Conservation (phyloP, 2,888 invertebrate species). For the Chrysopilus asiliformis region DNA sequence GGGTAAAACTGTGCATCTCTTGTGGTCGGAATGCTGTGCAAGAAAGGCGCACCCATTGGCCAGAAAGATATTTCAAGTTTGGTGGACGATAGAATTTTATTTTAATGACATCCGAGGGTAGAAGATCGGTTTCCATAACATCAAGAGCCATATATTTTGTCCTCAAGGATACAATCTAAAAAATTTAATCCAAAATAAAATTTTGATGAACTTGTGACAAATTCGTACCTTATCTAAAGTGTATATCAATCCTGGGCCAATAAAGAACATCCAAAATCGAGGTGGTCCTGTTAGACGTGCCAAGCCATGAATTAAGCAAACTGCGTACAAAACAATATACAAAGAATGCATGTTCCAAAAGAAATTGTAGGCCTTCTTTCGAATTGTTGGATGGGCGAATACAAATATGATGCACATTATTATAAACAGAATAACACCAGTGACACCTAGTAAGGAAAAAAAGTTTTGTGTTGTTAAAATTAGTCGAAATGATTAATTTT, state of each 20-base stretch:
- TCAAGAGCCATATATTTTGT: conserved; percentile 86
- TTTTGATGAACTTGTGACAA: neutral
- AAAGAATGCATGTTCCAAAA: conserved; percentile 91
- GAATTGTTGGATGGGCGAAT: conserved; percentile 87
- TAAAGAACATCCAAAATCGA: conserved; percentile 86
- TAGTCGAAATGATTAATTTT: neutral
- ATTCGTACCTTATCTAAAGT: conserved; percentile 59
- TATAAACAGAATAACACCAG: conserved; percentile 74
- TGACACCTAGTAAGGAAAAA: conserved; percentile 49
- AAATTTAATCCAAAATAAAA: conserved; percentile 7
- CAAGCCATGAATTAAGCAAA: conserved; percentile 80
- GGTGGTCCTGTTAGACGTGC: conserved; percentile 85
- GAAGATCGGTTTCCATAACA: conserved; percentile 81
- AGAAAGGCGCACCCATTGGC: conserved; percentile 87
- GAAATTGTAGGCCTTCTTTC: conserved; percentile 87
- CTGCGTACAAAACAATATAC: conserved; percentile 70
- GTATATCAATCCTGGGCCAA: conserved; percentile 81
- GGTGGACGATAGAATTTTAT: conserved; percentile 92
- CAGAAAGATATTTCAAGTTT: conserved; percentile 83
- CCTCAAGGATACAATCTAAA: conserved; percentile 73
- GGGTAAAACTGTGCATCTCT: conserved; percentile 90
- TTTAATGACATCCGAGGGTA: conserved; percentile 89
- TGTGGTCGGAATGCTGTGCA: conserved; percentile 80
- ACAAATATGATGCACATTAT: conserved; percentile 92
- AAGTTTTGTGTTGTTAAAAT: too few relatives aligned